phyloP scores from a whole-genome alignment of 2,113 vertebrate genomes.

The Lampris megalopsis region DNA sequence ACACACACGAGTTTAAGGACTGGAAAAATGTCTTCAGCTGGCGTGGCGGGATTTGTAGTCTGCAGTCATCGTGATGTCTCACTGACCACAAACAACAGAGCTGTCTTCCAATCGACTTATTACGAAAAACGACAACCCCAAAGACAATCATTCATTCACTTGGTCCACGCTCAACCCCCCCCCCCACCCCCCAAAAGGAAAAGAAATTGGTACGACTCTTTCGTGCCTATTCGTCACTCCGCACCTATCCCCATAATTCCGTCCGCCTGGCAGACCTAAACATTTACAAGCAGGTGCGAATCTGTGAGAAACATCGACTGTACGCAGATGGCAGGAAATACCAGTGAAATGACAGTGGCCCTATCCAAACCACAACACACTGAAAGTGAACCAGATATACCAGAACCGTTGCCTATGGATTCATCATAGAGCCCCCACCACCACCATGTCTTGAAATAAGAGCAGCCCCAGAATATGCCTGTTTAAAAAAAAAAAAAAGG shows the following conservation, averaged over 20 bases:
- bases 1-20: too few species aligned
- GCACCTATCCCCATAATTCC: slow-evolving; percentile 44
- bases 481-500: too few species aligned
- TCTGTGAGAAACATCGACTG: slow-evolving; percentile 71
- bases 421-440: slow-evolving; percentile 11
- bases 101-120: neutral
- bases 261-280: slow-evolving; percentile 40
- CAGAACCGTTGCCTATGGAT: slow-evolving; percentile 24
- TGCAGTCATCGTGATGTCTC: neutral
- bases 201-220: neutral
- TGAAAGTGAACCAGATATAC: slow-evolving; percentile 59
- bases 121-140: slow-evolving; percentile 6
- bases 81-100: too few species aligned
- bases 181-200: too few species aligned
- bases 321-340: slow-evolving; percentile 77
- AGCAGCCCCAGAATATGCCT: slow-evolving; percentile 51
- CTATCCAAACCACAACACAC: slow-evolving; percentile 73
- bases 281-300: slow-evolving; percentile 76
- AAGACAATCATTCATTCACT: neutral
- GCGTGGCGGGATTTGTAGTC: too few species aligned
- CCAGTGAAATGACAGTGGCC: slow-evolving; percentile 75
- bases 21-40: too few species aligned
- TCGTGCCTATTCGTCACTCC: slow-evolving; percentile 9
- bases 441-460: slow-evolving; percentile 62
- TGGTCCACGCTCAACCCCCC: neutral